Evolutionary conservation across 2,113 vertebrate genomes (phyloP).

Genomic region (Climacteris rufus): DNA sequence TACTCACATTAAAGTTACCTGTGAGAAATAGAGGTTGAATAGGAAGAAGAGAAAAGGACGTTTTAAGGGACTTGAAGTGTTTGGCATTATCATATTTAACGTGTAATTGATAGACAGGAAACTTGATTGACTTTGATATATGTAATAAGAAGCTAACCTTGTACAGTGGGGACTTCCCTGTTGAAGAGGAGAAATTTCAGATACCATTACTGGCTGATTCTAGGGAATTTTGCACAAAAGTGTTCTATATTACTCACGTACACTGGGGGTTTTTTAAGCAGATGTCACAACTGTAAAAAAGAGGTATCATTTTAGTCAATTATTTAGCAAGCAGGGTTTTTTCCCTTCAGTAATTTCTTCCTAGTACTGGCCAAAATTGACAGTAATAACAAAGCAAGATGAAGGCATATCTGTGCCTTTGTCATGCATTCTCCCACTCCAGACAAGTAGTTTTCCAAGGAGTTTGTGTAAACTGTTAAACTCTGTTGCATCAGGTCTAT

Average conservation of each 20-base stretch:
- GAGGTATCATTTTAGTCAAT: conserved; percentile 36
- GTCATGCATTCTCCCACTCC: neutral
- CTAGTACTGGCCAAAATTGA: conserved; percentile 13
- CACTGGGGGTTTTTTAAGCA: conserved; percentile 9
- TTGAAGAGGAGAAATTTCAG: conserved; percentile 40
- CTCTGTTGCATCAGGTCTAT: neutral
- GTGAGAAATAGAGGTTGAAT: neutral
- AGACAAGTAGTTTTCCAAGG: neutral
- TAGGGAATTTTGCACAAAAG: conserved; percentile 64
- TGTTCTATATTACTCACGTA: conserved; percentile 51
- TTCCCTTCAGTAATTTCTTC: conserved; percentile 29
- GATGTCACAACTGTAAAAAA: conserved; percentile 51
- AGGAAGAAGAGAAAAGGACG: neutral
- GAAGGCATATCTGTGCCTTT: neutral
- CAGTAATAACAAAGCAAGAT: conserved; percentile 20
- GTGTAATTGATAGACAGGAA: conserved; percentile 33
- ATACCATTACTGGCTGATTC: conserved; percentile 46
- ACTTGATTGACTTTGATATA: conserved; percentile 36
- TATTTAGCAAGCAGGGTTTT: conserved; percentile 24
- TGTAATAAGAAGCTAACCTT: conserved; percentile 34
- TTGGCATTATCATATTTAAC: neutral
- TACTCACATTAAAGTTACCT: neutral
- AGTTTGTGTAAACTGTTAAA: neutral
- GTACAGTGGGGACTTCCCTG: conserved; percentile 56
- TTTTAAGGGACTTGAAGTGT: neutral